Evolutionary conservation across 2,797 vertebrate species (phyloP), one percentile per base, ranked within the genome.

Genomic region (Chelidonichthys spinosus): DNA sequence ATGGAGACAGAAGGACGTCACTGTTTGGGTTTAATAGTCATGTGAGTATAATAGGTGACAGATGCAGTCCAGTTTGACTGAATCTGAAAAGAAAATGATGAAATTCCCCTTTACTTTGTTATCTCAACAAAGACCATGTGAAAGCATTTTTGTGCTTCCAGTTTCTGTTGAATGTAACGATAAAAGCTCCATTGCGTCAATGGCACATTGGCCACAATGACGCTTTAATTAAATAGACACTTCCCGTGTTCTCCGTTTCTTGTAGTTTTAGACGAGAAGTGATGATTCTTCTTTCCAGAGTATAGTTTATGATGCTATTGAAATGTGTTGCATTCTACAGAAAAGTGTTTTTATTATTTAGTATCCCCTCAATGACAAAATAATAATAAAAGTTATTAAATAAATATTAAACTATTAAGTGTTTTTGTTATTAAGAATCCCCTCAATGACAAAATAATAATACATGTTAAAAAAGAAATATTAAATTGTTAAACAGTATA

Each of bases 61-160:
- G 32, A 72, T 18, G 32, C 18, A 59, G 11, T 59, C 6, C 11
- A 11, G 55, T 15, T 78, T 14, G 61, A 36, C 25, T 25, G 25
- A 25, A 25, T 25, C 25, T 25, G 25, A 50, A 82, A 71, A 61
- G 2, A 47, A 70, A 82, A 47, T 25, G 25, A n/a, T 46, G 3
- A 50, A 49, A 56, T 46, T 8, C 5, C 15, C 18, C 32, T 62
- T 71, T 66, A n/a, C 14, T 49, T 63, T 49, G 13, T 53, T 33
- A 46, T 35, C 14, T 74, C 32, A 66, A 1, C 3, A 60, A 11
- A 55, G 2, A 35, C 9, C 10, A 11, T n/a, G 52, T 53, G 39
- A 46, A 25, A 36, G 5, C 43, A 5, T 56, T 62, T 60, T 46
- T 69, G 9, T 4, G 40, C 54, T 40, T 36, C 18, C 18, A 32